A percentile compares a stretch with the other conserved stretches of the same genome.
These are phyloP conservation scores for Drosophila yooni DNA, from an alignment of 2,888 invertebrate species.

Conservation along the genomic window DNA sequence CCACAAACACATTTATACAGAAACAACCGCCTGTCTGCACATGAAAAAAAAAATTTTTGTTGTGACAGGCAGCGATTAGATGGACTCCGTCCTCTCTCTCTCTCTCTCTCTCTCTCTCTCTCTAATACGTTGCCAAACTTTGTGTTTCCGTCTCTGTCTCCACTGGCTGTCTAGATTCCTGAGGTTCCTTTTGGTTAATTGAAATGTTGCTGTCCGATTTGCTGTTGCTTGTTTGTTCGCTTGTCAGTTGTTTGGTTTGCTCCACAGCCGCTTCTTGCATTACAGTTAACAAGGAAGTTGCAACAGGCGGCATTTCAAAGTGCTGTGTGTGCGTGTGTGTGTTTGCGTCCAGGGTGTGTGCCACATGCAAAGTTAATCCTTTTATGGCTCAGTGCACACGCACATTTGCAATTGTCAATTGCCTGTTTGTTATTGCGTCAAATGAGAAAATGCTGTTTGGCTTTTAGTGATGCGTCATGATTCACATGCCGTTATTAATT, in stretches of 20 bases:
- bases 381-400: constrained; percentile 44
- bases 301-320: constrained; percentile 51
- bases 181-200: constrained; percentile 60
- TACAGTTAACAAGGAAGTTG: constrained; percentile 55
- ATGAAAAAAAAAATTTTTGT: constrained; percentile 42
- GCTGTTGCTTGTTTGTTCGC: constrained; percentile 5
- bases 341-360: background rate
- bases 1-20: constrained; percentile 6
- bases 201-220: constrained; percentile 61
- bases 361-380: constrained; percentile 55
- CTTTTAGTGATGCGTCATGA: constrained; percentile 31
- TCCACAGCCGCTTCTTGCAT: constrained; percentile 37
- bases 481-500: constrained; percentile 62
- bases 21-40: constrained; percentile 7
- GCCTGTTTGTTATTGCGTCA: constrained; percentile 4
- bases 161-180: constrained; percentile 2
- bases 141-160: background rate
- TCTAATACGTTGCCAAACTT: background rate
- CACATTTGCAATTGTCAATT: constrained; percentile 32
- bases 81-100: background rate
- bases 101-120: constrained; percentile 1
- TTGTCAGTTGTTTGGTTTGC: constrained; percentile 12
- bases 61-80: constrained; percentile 77
- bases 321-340: background rate
- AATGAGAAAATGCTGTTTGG: constrained; percentile 53